Evolutionary conservation across 2,888 invertebrate genomes (phyloP).

Genomic region (Nephrotoma guestfalica): DNA sequence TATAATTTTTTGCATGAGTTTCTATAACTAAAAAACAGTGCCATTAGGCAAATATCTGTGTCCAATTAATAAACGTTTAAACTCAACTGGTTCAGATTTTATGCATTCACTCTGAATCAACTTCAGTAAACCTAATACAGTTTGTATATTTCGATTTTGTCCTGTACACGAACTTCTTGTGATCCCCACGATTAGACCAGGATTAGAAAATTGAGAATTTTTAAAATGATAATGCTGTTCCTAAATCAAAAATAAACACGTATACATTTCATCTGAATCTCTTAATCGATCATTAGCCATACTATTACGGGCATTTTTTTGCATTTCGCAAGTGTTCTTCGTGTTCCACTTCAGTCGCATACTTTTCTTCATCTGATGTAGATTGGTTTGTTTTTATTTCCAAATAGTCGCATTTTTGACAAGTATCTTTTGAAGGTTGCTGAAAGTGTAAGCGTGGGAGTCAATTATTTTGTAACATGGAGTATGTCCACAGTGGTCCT

Average conservation of each 20-base stretch:
- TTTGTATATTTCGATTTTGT: slow-evolving; percentile 6
- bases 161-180: slow-evolving; percentile 5
- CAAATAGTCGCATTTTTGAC: not conserved
- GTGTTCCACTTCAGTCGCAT: not conserved
- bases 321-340: not conserved
- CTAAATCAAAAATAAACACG: too few species aligned
- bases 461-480: not conserved
- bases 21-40: not conserved
- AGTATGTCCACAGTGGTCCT: too few species aligned
- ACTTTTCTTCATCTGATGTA: slow-evolving; percentile 1
- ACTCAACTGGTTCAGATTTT: too few species aligned
- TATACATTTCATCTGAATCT: not conserved
- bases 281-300: not conserved
- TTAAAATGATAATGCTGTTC: not conserved
- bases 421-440: slow-evolving; percentile 1
- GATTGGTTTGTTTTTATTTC: too few species aligned
- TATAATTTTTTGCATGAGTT: not conserved
- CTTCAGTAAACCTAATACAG: slow-evolving; percentile 3
- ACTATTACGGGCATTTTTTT: not conserved
- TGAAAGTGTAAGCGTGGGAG: slow-evolving; percentile 6
- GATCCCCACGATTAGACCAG: slow-evolving; percentile 2
- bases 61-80: not conserved
- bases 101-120: not conserved
- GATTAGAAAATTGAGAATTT: slow-evolving; percentile 2
- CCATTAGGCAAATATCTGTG: slow-evolving; percentile 4